These are phyloP conservation scores for Zoroaster sp. DNA, from an alignment of 53 echinoderm and acorn worm genomes.

Conservation along the genomic window DNA sequence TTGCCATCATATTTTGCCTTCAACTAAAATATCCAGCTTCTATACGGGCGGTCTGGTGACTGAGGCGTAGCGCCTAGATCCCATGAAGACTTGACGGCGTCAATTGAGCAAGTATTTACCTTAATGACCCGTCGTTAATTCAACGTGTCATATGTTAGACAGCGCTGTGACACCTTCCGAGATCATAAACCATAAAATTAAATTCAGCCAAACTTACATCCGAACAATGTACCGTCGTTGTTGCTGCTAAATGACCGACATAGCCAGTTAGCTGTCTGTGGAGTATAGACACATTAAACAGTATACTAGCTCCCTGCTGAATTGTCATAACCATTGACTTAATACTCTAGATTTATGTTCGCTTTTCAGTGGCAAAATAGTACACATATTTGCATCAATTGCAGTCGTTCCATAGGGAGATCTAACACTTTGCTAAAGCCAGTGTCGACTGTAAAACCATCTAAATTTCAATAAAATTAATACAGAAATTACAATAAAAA, in stretches of 20 bases:
- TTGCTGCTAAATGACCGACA: not conserved
- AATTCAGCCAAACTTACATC: constrained; percentile 43
- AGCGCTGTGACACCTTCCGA: constrained; percentile 38
- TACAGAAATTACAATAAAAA: not conserved
- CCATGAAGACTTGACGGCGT: constrained; percentile 15
- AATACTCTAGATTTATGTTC: not conserved
- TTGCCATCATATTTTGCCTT: not conserved
- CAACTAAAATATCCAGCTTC: not conserved
- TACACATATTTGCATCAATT: not conserved
- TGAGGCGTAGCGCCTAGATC: not conserved
- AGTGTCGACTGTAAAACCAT: not conserved
- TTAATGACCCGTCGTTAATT: constrained; percentile 52
- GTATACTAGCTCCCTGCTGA: constrained; percentile 21
- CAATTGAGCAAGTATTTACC: constrained; percentile 8
- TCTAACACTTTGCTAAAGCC: not conserved
- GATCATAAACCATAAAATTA: constrained; percentile 54
- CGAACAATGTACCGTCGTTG: not conserved
- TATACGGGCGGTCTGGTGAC: not conserved
- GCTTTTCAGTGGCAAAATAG: not conserved
- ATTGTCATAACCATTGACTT: not conserved
- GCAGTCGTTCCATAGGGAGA: not conserved
- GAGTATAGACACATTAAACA: not conserved
- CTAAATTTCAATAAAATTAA: not conserved
- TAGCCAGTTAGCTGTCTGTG: not conserved
- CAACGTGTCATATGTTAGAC: constrained; percentile 7